phyloP scores from a whole-genome alignment of 2,888 invertebrate genomes.

The Latheticus oryzae region DNA sequence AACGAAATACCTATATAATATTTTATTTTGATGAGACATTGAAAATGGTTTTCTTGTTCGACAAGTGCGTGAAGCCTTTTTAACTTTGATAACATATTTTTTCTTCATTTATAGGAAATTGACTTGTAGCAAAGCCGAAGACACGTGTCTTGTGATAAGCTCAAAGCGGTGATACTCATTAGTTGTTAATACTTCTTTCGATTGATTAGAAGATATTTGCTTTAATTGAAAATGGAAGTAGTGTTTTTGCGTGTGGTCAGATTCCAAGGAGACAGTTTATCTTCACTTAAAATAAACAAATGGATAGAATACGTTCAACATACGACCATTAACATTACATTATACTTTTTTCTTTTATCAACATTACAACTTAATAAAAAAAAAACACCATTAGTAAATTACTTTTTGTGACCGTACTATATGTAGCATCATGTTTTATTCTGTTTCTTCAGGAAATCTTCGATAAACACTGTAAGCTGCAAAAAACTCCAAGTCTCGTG shows the following conservation, averaged over 20 bases:
- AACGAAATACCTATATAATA: constrained; percentile 1
- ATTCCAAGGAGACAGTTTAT: constrained; percentile 7
- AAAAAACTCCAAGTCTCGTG: constrained; percentile 3
- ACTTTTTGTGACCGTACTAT: no score
- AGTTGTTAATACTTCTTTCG: background rate
- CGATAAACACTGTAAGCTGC: background rate
- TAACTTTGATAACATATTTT: no score
- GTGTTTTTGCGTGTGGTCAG: constrained; percentile 9
- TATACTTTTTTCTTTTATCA: no score
- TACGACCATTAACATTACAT: no score
- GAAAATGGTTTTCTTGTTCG: constrained; percentile 9
- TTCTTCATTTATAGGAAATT: constrained; percentile 9
- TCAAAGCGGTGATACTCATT: constrained; percentile 8
- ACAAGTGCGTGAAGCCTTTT: no score
- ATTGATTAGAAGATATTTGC: constrained; percentile 3
- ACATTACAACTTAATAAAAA: no score
- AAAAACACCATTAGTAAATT: no score
- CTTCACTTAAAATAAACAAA: no score
- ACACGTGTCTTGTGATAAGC: constrained; percentile 12
- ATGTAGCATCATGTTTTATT: no score
- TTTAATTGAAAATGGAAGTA: constrained; percentile 6
- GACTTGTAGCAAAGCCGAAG: constrained; percentile 5
- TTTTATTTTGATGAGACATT: constrained; percentile 16
- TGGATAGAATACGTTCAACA: no score
- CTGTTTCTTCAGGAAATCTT: no score